phyloP scores from a whole-genome alignment of 2,888 invertebrate species.

The Crematogaster levior region DNA sequence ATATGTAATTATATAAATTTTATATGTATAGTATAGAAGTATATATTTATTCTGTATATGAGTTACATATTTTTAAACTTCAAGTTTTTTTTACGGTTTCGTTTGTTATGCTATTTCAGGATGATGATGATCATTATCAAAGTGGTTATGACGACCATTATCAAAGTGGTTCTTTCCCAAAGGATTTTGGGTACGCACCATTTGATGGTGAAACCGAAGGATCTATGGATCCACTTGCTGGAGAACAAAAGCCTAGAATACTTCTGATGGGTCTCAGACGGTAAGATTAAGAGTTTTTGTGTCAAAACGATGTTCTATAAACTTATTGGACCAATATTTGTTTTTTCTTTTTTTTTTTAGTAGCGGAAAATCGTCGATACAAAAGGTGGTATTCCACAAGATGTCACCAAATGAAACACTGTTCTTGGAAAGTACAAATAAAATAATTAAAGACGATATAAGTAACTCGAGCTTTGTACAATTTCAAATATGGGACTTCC shows the following conservation, averaged over 20 bases:
- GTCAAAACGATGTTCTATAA: not conserved
- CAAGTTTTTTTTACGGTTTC: not conserved
- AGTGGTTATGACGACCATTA: constrained; percentile 87
- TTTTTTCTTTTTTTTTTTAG: constrained; percentile 86
- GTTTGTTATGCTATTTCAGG: constrained; percentile 72
- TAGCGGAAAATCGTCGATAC: constrained; percentile 99
- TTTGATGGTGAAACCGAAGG: constrained; percentile 94
- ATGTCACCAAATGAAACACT: constrained; percentile 99
- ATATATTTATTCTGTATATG: too few relatives aligned
- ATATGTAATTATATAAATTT: too few relatives aligned
- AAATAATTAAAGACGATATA: constrained; percentile 99
- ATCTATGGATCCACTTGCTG: constrained; percentile 86
- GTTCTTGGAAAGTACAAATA: constrained; percentile 99
- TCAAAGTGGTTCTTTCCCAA: constrained; percentile 91
- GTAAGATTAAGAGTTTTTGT: constrained; percentile 84
- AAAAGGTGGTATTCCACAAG: constrained; percentile 99
- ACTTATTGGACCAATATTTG: not conserved
- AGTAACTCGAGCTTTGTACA: constrained; percentile 99
- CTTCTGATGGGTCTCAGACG: constrained; percentile 97
- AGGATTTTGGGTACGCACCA: constrained; percentile 96
- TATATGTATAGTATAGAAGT: too few relatives aligned
- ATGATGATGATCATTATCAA: constrained; percentile 86
- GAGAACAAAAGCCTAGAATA: constrained; percentile 96
- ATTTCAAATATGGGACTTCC: constrained; percentile 99
- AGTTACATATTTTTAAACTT: not conserved